Evolutionary conservation across 1,140 invertebrate species (phyloP).

Genomic region (Rhagoletis pomonella): DNA sequence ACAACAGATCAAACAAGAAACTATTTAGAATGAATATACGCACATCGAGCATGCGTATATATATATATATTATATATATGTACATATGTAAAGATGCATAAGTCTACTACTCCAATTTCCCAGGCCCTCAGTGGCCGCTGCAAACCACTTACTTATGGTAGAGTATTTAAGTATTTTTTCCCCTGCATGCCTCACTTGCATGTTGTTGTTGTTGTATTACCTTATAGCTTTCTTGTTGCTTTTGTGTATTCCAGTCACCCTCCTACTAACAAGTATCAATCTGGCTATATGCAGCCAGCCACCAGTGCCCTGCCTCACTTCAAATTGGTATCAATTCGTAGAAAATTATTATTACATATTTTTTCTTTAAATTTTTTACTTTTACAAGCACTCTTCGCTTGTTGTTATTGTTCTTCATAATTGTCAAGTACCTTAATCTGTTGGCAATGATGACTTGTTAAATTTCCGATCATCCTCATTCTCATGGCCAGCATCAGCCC

Average conservation of each 20-base stretch:
- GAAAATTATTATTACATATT: constrained; percentile 46
- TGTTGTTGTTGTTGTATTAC: too few species aligned
- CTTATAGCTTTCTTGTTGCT: background rate
- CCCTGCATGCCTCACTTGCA: too few species aligned
- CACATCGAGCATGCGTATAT: background rate
- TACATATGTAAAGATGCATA: too few species aligned
- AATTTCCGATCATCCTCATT: constrained; percentile 12
- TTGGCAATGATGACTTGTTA: constrained; percentile 48
- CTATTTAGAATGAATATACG: background rate
- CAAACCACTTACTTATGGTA: background rate
- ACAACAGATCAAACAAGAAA: constrained; percentile 40
- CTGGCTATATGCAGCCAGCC: too few species aligned
- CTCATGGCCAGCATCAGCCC: background rate
- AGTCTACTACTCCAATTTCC: background rate
- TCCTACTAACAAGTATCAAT: too few species aligned
- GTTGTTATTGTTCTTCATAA: constrained; percentile 43
- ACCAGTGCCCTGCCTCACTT: background rate
- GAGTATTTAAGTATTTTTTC: too few species aligned
- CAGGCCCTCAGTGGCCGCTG: background rate
- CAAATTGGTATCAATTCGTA: constrained; percentile 53
- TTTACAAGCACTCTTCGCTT: background rate
- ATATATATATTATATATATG: background rate
- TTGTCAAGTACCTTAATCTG: constrained; percentile 52
- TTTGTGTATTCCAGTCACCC: background rate
- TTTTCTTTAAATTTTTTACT: background rate